Conservation (phyloP, 92 coral and sea anemone genomes). For the Phenganax subtilis region DNA sequence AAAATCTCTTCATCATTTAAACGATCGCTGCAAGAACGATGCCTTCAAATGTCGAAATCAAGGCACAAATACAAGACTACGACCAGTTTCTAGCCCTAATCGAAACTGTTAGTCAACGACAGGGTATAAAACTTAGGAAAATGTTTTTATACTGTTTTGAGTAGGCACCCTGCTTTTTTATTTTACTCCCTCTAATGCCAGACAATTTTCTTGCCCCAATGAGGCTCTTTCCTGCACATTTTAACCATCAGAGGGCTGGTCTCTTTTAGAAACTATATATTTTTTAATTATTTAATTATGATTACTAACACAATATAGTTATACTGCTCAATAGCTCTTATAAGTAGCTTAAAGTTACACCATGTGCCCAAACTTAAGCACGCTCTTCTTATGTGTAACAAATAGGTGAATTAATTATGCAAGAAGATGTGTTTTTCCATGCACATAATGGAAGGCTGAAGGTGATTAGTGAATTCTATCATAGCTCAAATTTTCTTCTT, state of each 20-base stretch:
- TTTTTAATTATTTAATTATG: too few species aligned
- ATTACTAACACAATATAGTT: too few species aligned
- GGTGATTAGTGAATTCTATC: slow-evolving; percentile 43
- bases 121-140: neutral
- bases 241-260: too few species aligned
- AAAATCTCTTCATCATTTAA: neutral
- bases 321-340: too few species aligned
- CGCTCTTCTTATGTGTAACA: neutral
- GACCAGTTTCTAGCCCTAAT: slow-evolving; percentile 9
- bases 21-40: neutral
- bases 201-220: too few species aligned
- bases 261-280: too few species aligned
- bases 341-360: too few species aligned
- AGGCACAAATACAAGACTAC: slow-evolving; percentile 25
- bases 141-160: too few species aligned
- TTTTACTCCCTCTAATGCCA: too few species aligned
- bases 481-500: neutral
- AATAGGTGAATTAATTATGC: slow-evolving; percentile 68
- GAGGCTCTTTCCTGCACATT: too few species aligned
- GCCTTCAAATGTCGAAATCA: slow-evolving; percentile 39
- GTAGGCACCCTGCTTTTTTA: too few species aligned
- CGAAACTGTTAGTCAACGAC: neutral
- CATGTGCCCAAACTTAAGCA: neutral
- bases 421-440: slow-evolving; percentile 75
- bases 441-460: slow-evolving; percentile 79